These are phyloP conservation scores for Anthophora plumipes DNA, from an alignment of 2,888 invertebrate species.

Conservation along the genomic window DNA sequence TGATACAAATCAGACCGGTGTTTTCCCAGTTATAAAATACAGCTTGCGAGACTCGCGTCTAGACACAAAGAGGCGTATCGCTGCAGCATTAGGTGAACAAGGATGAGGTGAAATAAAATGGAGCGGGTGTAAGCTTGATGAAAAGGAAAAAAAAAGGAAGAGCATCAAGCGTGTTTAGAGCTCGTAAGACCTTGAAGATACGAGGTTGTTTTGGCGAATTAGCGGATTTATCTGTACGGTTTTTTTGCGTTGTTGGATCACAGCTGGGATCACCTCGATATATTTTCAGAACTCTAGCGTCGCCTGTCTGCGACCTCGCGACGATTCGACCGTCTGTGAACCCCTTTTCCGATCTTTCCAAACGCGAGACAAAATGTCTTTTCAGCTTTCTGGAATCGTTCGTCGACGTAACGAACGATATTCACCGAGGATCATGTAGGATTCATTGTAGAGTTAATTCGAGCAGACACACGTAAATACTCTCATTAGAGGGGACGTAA, in stretches of 20 bases:
- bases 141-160: conserved; percentile 6
- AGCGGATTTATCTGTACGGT: conserved; percentile 56
- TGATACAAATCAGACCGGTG: conserved; percentile 23
- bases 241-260: conserved; percentile 48
- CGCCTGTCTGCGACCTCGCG: conserved; percentile 28
- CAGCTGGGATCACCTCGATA: conserved; percentile 51
- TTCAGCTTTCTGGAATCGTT: background rate
- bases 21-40: conserved; percentile 32
- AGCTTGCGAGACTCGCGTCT: background rate
- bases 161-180: conserved; percentile 12
- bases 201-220: conserved; percentile 67
- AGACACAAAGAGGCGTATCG: conserved; percentile 19
- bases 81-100: conserved; percentile 27
- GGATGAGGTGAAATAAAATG: background rate
- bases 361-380: background rate
- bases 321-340: conserved; percentile 35
- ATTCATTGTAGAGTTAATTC: conserved; percentile 15
- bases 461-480: conserved; percentile 9
- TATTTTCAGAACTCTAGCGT: conserved; percentile 62
- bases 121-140: conserved; percentile 5
- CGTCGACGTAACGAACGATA: background rate
- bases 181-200: conserved; percentile 59
- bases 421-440: background rate
- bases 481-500: conserved; percentile 14
- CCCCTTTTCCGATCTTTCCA: conserved; percentile 32